Evolutionary conservation across 2,797 vertebrate genomes (phyloP).

Genomic region (Euphonia xanthogaster): DNA sequence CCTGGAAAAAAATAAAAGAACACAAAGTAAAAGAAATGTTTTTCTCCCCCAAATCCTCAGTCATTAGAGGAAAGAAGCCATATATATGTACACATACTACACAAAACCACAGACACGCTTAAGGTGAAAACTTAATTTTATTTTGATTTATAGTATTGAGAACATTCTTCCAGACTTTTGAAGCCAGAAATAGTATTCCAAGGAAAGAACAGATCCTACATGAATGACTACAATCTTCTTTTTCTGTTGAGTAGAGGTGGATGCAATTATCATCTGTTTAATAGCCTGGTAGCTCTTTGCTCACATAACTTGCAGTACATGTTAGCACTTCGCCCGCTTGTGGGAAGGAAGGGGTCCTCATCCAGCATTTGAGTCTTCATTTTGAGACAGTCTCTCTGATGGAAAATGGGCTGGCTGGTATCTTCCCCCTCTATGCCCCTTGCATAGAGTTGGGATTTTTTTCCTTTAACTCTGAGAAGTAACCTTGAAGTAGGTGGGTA

Average conservation of each 20-base stretch:
- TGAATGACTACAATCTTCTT: not conserved
- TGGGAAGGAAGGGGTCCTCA: not conserved
- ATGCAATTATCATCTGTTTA: not conserved
- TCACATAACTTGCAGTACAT: not conserved
- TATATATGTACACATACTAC: rapidly evolving
- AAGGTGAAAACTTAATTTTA: not conserved
- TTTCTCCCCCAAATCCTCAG: not conserved
- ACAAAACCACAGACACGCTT: not conserved
- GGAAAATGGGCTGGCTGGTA: not conserved
- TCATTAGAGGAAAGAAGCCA: not conserved
- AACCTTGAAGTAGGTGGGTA: not conserved
- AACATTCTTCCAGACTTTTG: not conserved
- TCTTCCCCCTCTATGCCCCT: not conserved
- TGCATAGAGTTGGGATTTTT: not conserved
- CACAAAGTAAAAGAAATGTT: not conserved
- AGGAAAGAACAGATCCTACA: not conserved
- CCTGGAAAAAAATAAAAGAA: not conserved
- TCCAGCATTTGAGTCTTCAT: not conserved
- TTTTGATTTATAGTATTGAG: not conserved
- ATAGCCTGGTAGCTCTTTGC: not conserved
- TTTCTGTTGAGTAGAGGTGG: not conserved
- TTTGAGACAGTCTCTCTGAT: not conserved
- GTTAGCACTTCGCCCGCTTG: not conserved
- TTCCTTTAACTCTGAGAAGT: not conserved
- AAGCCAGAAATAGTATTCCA: not conserved